Conservation (phyloP, 2,888 invertebrate species). For the Ochropacha duplaris region DNA sequence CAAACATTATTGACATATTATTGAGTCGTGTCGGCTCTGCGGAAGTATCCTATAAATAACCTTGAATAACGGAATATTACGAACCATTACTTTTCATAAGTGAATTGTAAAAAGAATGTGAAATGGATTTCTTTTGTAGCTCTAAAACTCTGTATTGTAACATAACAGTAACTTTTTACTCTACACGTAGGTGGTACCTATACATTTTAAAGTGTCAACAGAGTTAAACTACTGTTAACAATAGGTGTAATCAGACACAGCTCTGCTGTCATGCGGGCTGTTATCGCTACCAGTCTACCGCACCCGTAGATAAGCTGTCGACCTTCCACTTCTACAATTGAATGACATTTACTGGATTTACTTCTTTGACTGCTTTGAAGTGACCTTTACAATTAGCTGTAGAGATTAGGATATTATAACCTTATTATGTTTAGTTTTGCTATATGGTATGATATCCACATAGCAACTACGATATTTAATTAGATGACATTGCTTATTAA, state of each 20-base stretch:
- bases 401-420: background rate
- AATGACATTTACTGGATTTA: slow-evolving; percentile 16
- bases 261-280: slow-evolving; percentile 51
- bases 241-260: slow-evolving; percentile 6
- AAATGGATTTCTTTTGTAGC: too few species aligned
- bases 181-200: too few species aligned
- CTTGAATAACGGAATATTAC: slow-evolving; percentile 16
- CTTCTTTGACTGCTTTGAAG: slow-evolving; percentile 20
- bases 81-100: slow-evolving; percentile 15
- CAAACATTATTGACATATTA: slow-evolving; percentile 61
- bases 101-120: background rate
- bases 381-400: slow-evolving; percentile 15
- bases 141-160: too few species aligned
- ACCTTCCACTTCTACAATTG: slow-evolving; percentile 37
- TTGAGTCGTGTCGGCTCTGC: slow-evolving; percentile 54
- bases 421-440: background rate
- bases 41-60: slow-evolving; percentile 57
- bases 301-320: slow-evolving; percentile 44
- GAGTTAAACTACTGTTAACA: slow-evolving; percentile 8
- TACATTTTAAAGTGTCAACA: background rate
- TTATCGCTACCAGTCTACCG: slow-evolving; percentile 34
- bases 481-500: too few species aligned
- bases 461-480: too few species aligned
- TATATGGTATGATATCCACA: too few species aligned
- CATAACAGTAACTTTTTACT: too few species aligned